These are phyloP conservation scores for Mallotus villosus DNA, from an alignment of 2,797 vertebrate species.

Conservation along the genomic window DNA sequence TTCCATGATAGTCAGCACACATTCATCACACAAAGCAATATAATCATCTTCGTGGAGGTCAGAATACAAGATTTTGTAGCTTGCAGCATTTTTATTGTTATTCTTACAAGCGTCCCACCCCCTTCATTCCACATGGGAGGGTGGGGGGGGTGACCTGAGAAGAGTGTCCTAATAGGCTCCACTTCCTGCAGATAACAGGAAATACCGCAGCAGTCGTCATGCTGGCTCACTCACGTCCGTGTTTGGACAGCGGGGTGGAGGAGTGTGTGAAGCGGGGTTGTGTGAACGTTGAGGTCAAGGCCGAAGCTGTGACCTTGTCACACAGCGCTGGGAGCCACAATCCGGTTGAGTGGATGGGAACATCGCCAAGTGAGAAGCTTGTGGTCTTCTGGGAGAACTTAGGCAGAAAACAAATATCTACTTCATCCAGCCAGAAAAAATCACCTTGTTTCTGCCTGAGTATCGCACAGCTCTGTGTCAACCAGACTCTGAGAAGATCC, in stretches of 20 bases:
- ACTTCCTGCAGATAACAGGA: conserved; percentile 45
- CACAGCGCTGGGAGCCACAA: conserved; percentile 53
- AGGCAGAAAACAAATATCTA: conserved; percentile 19
- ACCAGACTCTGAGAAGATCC: conserved; percentile 2
- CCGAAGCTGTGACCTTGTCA: conserved; percentile 32
- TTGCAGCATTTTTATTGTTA: conserved; percentile 17
- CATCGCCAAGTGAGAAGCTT: conserved; percentile 29
- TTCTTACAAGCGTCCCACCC: conserved; percentile 3
- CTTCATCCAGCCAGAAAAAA: conserved; percentile 21
- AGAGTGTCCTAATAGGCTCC: not conserved
- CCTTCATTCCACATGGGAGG: not conserved
- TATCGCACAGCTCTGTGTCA: conserved; percentile 36
- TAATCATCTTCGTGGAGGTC: not conserved
- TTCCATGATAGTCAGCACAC: not conserved
- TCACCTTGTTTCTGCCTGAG: conserved; percentile 23
- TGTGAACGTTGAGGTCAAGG: conserved; percentile 54
- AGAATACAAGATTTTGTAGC: not conserved
- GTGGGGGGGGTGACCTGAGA: conserved; percentile 11
- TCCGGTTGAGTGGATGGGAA: conserved; percentile 38
- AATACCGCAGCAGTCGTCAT: conserved; percentile 29
- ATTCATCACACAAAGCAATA: not conserved
- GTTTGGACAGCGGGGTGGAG: conserved; percentile 39
- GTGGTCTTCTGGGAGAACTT: conserved; percentile 49
- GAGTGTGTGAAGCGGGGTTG: conserved; percentile 22
- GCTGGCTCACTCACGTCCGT: conserved; percentile 39